phyloP scores from a whole-genome alignment of 37 sponge, comb jelly and placozoan species.

The Dysidea cf. avara region DNA sequence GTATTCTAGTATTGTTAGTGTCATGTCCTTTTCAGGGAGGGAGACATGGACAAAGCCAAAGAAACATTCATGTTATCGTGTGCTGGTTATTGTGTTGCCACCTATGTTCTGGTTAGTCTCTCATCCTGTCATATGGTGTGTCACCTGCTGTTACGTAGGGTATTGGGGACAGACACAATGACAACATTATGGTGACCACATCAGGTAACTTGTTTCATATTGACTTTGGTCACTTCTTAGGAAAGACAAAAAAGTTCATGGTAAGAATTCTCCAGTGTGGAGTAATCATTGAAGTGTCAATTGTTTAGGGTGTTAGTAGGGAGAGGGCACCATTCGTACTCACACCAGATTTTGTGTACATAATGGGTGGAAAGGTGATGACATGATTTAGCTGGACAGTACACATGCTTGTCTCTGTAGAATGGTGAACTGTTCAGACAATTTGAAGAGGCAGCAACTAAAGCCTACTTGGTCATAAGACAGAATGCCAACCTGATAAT shows the following conservation, averaged over 20 bases:
- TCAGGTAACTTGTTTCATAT: slow-evolving; percentile 95
- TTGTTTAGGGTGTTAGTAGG: slow-evolving; percentile 65
- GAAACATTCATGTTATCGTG: slow-evolving; percentile 85
- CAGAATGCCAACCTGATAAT: slow-evolving; percentile 82
- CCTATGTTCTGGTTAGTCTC: slow-evolving; percentile 79
- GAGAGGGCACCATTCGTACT: slow-evolving; percentile 97
- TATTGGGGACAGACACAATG: slow-evolving; percentile 95
- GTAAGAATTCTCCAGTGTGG: not conserved
- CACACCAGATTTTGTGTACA: slow-evolving; percentile 94
- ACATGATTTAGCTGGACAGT: not conserved
- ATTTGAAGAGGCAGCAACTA: slow-evolving; percentile 77
- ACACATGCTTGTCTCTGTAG: slow-evolving; percentile 12
- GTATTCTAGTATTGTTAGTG: not conserved
- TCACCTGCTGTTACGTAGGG: slow-evolving; percentile 48
- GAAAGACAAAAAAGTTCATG: slow-evolving; percentile 73
- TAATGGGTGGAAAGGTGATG: slow-evolving; percentile 86
- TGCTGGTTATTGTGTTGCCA: slow-evolving; percentile 96
- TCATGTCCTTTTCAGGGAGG: slow-evolving; percentile 20
- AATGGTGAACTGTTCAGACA: slow-evolving; percentile 55
- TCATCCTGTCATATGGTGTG: not conserved
- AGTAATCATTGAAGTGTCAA: too few relatives aligned
- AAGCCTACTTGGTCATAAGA: slow-evolving; percentile 84
- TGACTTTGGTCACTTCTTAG: slow-evolving; percentile 98
- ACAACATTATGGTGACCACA: slow-evolving; percentile 92
- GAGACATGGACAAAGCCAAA: slow-evolving; percentile 59